Evolutionary conservation across 2,113 vertebrate species (phyloP), one percentile per base, ranked within the genome.

Genomic region (Oxygymnocypris stewartii): DNA sequence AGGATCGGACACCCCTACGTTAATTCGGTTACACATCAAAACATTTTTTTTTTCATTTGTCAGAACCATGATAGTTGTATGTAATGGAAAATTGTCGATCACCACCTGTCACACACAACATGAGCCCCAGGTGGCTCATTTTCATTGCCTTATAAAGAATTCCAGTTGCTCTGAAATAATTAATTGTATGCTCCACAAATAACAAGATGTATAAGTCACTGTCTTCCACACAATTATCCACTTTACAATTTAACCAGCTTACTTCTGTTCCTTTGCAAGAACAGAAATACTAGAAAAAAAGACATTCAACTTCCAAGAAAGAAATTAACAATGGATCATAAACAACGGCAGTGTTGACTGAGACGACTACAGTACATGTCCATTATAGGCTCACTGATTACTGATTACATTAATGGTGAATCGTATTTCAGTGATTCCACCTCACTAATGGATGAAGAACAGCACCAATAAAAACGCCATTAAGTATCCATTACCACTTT

Each of bases 81-180:
- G 73, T 47, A 47, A 75, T 44, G 42, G 40, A 75, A 25, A 75
- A 14, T 12, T 73, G 9, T 73, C 0, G 4, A 23, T 10, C 31
- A 69, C 28, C 31, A 35, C 28, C 25, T 20, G 8, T 67, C 47
- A 82, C 44, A 59, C 63, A 74, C 47, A 20, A 63, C 44, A 61
- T 16, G 42, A 49, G 61, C 57, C 20, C 79, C 73, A 89, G 90
- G 88, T 84, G 87, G 74, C 69, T 31, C 1, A 81, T 85, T 87
- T 81, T 87, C 86, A 87, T 75, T 88, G 75, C 84, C 63, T 65
- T 87, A 23, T 85, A 74, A 88, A 90, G 61, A 51, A 71, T 42
- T 79, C 54, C 61, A 63, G 18, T 85, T 82, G 77, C 40, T 87
- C 63, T 67, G 51, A 57, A 84, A 63, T 28, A 42, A 82, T 82